Base-by-base conservation (phyloP, 1,140 invertebrate species). In the Drosophila athabasca region DNA sequence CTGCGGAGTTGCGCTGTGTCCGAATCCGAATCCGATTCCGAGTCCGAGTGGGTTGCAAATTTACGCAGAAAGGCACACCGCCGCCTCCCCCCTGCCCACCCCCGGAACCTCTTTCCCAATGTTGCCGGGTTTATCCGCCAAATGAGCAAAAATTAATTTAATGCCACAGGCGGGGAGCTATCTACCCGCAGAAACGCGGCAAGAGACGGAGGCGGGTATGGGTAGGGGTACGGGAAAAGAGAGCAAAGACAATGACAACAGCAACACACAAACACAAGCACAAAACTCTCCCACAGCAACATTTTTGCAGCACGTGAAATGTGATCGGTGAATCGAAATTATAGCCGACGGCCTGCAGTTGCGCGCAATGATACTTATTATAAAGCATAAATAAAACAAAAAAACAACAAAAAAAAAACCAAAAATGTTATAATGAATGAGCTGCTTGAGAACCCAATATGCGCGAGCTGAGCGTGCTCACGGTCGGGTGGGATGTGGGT, bases 91-190 rank as follows among this genome's bases (percentile, higher is more conserved):
- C 31, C 52, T 15, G 44, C 39, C 17, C 35, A 49, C 26, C 68
- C 48, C 41, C 19, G 8, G 8, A 3, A 8, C 41, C 58, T 51
- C 43, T 22, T 60, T 17, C 24, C 41, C 39, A 0, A 19, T 78
- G 50, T 70, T 53, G 65, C 44, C 62, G 39, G 60, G 59, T 61
- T 61, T 72, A 64, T 84, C 60, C 49, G 67, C 62, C 73, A 85
- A 85, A 85, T 87, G 83, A 83, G 83, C 71, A 73, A 72, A 72
- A 87, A 87, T 87, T 87, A 87, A 87, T 87, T 87, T 87, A 87
- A 87, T 88, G 82, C 82, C 81, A 77, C 64, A 77, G 59, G 65
- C 54, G 60, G 58, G 73, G 55, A 31, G 29, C 3, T 7, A 31
- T 31, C 29, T 31, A 8, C 29, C 29, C 29, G 29, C 29, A 31